A percentile compares a stretch with the other conserved stretches of the same genome.
Conservation (phyloP, 2,797 vertebrate species). For the Sardinella longiceps region DNA sequence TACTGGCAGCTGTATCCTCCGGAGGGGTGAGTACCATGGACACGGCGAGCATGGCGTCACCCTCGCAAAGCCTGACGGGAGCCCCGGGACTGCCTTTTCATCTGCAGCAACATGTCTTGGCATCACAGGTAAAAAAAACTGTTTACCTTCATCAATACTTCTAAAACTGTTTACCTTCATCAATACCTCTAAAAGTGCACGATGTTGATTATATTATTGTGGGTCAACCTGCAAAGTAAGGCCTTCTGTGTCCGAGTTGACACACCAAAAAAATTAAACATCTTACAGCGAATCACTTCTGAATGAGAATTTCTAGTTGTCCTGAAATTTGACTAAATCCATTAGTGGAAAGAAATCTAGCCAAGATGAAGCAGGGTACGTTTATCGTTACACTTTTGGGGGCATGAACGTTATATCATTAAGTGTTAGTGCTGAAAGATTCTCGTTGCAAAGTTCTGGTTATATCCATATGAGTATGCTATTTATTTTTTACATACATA, state of each 20-base stretch:
- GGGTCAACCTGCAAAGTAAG: not conserved
- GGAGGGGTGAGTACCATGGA: slow-evolving; percentile 88
- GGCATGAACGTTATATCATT: not conserved
- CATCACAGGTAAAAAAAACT: slow-evolving; percentile 87
- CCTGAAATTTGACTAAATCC: not conserved
- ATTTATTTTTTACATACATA: not conserved
- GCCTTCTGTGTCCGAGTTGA: not conserved
- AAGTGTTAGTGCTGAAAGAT: not conserved
- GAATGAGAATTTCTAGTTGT: not conserved
- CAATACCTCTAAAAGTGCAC: not conserved
- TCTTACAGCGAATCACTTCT: not conserved
- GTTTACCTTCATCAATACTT: not conserved
- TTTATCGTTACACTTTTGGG: not conserved
- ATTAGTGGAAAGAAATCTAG: not conserved
- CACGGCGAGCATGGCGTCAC: slow-evolving; percentile 85
- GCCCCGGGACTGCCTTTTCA: slow-evolving; percentile 90
- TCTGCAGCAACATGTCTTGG: slow-evolving; percentile 95
- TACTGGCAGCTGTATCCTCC: slow-evolving; percentile 90
- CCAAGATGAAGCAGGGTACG: not conserved
- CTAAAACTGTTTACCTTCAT: no score
- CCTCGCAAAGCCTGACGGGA: slow-evolving; percentile 85
- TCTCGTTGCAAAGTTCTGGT: not conserved
- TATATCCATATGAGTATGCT: not conserved
- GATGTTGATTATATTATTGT: not conserved
- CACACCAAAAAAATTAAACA: not conserved